These are phyloP conservation scores for Buceros bicornis DNA, from an alignment of 2,797 vertebrate species.

Conservation along the genomic window DNA sequence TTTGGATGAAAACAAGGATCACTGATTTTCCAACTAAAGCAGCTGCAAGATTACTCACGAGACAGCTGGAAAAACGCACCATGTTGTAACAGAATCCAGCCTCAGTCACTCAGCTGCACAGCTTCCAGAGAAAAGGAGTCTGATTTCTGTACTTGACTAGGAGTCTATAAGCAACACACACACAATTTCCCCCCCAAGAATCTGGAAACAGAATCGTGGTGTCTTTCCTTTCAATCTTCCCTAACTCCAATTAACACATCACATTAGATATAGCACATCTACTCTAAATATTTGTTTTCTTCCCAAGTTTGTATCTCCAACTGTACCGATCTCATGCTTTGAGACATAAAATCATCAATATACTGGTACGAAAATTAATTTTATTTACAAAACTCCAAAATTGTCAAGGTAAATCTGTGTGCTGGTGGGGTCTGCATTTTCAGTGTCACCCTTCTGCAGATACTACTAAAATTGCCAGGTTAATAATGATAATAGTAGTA, in stretches of 20 bases:
- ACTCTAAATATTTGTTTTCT: background rate
- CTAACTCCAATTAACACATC: background rate
- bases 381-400: background rate
- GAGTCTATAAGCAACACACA: background rate
- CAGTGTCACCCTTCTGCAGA: background rate
- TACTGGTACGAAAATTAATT: background rate
- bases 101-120: background rate
- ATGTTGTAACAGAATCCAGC: background rate
- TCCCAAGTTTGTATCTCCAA: background rate
- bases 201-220: background rate
- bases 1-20: constrained; percentile 26
- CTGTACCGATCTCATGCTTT: background rate
- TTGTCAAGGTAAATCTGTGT: background rate
- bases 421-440: background rate
- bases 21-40: constrained; percentile 44
- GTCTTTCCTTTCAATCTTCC: background rate
- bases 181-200: background rate
- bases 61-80: background rate
- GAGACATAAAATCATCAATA: background rate
- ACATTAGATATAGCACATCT: background rate
- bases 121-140: background rate
- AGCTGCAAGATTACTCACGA: constrained; percentile 24
- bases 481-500: background rate
- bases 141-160: background rate
- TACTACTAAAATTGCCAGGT: background rate